Conservation (phyloP, 1,140 invertebrate genomes). For the Daktulosphaira vitifoliae region DNA sequence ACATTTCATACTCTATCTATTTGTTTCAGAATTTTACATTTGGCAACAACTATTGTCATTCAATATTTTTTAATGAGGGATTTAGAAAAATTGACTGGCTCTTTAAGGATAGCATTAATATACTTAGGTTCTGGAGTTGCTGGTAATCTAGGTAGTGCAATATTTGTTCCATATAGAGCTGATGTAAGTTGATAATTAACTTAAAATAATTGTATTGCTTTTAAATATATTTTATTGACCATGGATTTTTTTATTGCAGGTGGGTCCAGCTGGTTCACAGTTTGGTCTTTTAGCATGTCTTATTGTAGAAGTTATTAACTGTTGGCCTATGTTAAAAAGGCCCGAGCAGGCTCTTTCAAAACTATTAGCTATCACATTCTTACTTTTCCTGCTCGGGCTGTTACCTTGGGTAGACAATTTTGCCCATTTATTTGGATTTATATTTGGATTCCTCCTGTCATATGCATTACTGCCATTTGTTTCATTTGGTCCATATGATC, state of each 20-base stretch:
- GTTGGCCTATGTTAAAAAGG: constrained; percentile 72
- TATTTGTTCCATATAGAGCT: constrained; percentile 96
- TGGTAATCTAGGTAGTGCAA: constrained; percentile 93
- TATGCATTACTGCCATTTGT: constrained; percentile 84
- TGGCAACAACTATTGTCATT: constrained; percentile 77
- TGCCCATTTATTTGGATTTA: constrained; percentile 83
- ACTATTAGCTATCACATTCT: constrained; percentile 60
- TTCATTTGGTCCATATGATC: constrained; percentile 73
- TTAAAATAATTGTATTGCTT: neutral
- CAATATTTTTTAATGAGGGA: constrained; percentile 93
- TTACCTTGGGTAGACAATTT: constrained; percentile 97
- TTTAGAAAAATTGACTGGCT: constrained; percentile 90
- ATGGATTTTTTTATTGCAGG: constrained; percentile 51
- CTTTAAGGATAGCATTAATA: constrained; percentile 81
- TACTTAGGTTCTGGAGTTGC: constrained; percentile 90
- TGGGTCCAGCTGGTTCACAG: constrained; percentile 87
- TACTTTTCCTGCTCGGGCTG: constrained; percentile 77
- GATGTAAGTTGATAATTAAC: constrained; percentile 63
- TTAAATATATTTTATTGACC: neutral
- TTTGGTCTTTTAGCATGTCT: constrained; percentile 86
- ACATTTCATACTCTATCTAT: no score
- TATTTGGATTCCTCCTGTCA: constrained; percentile 84
- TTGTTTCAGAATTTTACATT: constrained; percentile 67
- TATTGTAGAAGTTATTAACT: constrained; percentile 81
- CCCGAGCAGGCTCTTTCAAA: constrained; percentile 68